These are phyloP conservation scores for Salmo trutta DNA, from an alignment of 2,797 vertebrate species.

Conservation along the genomic window DNA sequence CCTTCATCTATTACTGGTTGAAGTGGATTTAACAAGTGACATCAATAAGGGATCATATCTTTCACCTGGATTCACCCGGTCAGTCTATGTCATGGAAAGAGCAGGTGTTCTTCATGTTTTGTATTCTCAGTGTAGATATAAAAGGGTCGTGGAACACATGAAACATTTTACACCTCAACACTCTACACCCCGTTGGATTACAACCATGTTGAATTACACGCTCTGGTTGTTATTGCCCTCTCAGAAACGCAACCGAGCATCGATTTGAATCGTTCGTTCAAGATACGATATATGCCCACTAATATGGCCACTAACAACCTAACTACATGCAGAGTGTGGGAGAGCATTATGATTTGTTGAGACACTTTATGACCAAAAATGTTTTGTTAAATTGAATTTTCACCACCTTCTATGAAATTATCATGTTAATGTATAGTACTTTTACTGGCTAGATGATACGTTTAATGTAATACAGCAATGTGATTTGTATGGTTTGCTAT, in stretches of 20 bases:
- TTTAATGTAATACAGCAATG: neutral
- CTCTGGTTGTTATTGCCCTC: neutral
- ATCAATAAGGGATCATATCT: no score
- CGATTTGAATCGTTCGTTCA: neutral
- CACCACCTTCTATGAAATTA: neutral
- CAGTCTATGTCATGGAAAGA: no score
- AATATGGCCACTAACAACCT: neutral
- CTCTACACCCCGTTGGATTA: no score
- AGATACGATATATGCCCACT: neutral
- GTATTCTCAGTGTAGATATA: neutral
- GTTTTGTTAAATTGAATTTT: neutral
- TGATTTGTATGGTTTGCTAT: neutral
- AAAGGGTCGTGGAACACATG: neutral
- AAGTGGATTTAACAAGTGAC: no score
- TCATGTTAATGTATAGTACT: neutral
- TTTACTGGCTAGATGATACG: neutral
- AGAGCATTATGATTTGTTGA: neutral
- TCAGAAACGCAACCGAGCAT: neutral
- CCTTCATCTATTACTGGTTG: no score
- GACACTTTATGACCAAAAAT: neutral
- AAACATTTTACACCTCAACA: neutral
- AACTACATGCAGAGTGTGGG: neutral
- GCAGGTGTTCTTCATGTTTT: no score
- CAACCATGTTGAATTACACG: neutral
- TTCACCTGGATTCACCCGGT: no score